phyloP scores from a whole-genome alignment of 2,888 invertebrate genomes.

The Andrena praecox region DNA sequence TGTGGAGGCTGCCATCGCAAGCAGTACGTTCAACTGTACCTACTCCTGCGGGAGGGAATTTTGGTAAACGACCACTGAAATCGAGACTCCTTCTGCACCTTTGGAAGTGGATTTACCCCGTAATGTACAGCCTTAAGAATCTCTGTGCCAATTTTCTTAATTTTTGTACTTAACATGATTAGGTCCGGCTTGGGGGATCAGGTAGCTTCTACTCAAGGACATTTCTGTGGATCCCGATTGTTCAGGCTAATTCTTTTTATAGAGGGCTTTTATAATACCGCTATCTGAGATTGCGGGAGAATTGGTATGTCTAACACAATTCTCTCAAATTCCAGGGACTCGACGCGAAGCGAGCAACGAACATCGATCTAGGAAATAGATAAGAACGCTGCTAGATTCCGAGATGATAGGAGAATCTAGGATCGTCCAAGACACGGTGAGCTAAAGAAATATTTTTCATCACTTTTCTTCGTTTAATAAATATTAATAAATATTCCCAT shows the following conservation, averaged over 20 bases:
- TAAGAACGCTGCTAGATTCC: conserved; percentile 6
- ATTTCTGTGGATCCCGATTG: background rate
- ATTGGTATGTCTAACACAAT: conserved; percentile 28
- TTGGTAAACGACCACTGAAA: background rate
- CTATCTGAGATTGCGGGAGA: background rate
- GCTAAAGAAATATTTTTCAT: conserved; percentile 9
- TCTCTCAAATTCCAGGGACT: background rate
- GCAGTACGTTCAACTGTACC: background rate
- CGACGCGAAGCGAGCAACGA: background rate
- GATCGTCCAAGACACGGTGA: conserved; percentile 8
- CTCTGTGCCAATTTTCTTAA: no score
- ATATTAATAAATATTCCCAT: background rate
- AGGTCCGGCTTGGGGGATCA: no score
- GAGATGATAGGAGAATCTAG: conserved; percentile 14
- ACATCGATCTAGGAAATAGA: conserved; percentile 29
- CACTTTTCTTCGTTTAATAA: background rate
- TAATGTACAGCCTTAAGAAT: no score
- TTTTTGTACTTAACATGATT: no score
- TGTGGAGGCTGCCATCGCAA: background rate
- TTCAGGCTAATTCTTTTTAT: background rate
- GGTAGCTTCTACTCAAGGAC: no score
- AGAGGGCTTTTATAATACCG: background rate
- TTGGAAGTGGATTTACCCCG: background rate
- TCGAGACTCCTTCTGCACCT: background rate
- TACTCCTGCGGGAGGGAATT: no score